phyloP scores from a whole-genome alignment of 2,797 vertebrate species.

The Brachymystax lenok region DNA sequence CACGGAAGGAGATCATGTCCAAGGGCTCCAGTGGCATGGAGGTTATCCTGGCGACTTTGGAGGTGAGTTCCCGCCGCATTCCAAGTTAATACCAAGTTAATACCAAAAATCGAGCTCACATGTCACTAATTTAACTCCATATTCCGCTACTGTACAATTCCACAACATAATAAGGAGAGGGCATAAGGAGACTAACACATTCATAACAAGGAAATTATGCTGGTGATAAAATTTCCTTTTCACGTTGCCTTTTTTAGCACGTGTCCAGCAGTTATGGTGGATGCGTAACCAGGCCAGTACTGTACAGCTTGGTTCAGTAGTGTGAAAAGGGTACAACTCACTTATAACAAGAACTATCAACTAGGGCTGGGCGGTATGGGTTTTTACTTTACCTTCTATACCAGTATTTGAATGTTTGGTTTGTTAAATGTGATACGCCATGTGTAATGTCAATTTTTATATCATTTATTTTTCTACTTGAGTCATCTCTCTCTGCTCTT shows the following conservation, averaged over 20 bases:
- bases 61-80: conserved; percentile 75
- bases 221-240: no score
- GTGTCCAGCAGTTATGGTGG: no score
- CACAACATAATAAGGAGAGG: not conserved
- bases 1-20: conserved; percentile 92
- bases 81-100: not conserved
- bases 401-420: no score
- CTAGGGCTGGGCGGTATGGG: no score
- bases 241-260: no score
- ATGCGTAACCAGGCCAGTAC: no score
- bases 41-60: conserved; percentile 87
- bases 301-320: not conserved
- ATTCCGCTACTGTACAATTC: not conserved
- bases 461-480: no score
- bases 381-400: no score
- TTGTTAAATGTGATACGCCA: no score
- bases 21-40: conserved; percentile 95
- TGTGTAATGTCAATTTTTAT: no score
- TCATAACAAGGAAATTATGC: not conserved
- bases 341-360: not conserved
- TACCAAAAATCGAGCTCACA: no score
- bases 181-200: not conserved
- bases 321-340: not conserved
- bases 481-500: no score
- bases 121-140: not conserved